phyloP scores from a whole-genome alignment of 1,140 invertebrate species.

The Akabosia matsudoensis region DNA sequence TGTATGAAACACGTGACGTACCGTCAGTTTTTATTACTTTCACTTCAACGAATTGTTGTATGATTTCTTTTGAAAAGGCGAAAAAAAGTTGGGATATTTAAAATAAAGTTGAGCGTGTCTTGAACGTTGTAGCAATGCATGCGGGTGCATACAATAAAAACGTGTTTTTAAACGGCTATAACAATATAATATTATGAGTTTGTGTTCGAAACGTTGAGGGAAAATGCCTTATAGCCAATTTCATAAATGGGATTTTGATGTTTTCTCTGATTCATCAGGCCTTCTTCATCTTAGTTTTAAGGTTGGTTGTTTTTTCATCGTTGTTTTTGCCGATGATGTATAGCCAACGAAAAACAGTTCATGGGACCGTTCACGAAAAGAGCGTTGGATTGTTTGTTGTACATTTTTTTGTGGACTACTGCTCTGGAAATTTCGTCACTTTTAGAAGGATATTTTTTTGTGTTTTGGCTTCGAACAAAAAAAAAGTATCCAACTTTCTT shows the following conservation, averaged over 20 bases:
- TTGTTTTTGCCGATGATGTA: too few relatives aligned
- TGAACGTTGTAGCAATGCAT: not conserved
- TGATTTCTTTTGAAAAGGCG: not conserved
- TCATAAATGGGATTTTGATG: conserved; percentile 45
- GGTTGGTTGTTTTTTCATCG: not conserved
- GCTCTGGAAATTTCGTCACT: too few relatives aligned
- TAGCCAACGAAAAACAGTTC: too few relatives aligned
- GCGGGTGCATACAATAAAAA: too few relatives aligned
- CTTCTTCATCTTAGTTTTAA: conserved; percentile 18
- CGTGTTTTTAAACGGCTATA: not conserved
- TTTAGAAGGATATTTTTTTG: too few relatives aligned
- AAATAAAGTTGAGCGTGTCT: not conserved
- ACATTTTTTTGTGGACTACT: too few relatives aligned
- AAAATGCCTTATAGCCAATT: conserved; percentile 45
- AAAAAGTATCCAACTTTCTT: too few relatives aligned
- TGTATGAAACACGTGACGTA: not conserved
- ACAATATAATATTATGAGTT: not conserved
- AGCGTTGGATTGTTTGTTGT: too few relatives aligned
- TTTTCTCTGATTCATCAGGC: conserved; percentile 31
- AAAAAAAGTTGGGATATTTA: not conserved
- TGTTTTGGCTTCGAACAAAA: too few relatives aligned
- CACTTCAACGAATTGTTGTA: not conserved
- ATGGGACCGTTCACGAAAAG: too few relatives aligned
- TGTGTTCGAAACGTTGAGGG: conserved; percentile 3
- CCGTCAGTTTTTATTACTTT: not conserved